Evolutionary conservation across 2,797 vertebrate species (phyloP), one percentile per base, ranked within the genome.

Genomic region (Enteromius radiatus): DNA sequence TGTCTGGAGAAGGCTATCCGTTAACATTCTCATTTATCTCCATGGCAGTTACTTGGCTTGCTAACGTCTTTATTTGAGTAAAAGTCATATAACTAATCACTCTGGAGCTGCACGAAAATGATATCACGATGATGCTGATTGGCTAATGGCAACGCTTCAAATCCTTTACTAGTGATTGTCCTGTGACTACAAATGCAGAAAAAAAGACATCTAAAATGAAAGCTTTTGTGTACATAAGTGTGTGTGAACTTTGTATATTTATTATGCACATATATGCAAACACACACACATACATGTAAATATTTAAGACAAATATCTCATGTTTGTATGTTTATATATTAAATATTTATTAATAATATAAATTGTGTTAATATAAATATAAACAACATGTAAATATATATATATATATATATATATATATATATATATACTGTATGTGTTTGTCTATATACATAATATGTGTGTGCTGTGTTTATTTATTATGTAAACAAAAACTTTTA

Each of bases 1-100:
- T 47, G 70, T 69, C 49, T 70, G 23, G 26, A 77, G 75, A 77
- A 77, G 64, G 63, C 41, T 31, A 77, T 64, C 38, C 5, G 41
- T 47, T 64, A 77, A 12, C 59, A 4, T 45, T 77, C 59, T 77
- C 59, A 65, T 49, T 65, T 28, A 64, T 77, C 59, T 77, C 7
- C 5, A 47, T 65, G 59, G 56, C 59, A 77, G 59, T 33, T 77
- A 26, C 41, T 33, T 77, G 76, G 76, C 59, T 65, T 49, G 59
- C 76, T 47, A 65, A 47, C 19, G 5, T 45, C 45, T 47, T 65
- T 77, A 64, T 63, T 54, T 36, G 47, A 74, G 47, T 52, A 36
- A 54, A 74, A 64, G 17, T 26, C 75, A 47, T 47, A 19, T 64
- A 26, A 64, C 75, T 33, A 64, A 77, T 77, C 41, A 33, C 10